Evolutionary conservation across 1,140 invertebrate genomes (phyloP), one percentile per base, ranked within the genome.

Genomic region (Drosophila funebris): DNA sequence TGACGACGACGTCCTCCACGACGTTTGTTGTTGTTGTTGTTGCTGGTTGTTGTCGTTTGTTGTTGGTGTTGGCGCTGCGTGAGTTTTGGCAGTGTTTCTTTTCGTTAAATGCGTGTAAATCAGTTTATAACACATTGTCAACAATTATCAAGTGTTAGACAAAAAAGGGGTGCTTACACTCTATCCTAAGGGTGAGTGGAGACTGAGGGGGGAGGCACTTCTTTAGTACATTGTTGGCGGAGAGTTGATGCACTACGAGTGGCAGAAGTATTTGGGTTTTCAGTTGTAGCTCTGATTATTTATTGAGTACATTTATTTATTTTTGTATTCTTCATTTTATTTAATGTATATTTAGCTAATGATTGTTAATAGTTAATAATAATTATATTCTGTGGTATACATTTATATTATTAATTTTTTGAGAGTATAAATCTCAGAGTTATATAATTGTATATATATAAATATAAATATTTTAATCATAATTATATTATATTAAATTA

Each of bases 121-220:
- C 82, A 87, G 82, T 87, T 87, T 87, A 87, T 88, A 87, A 87
- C 82, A 87, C 82, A 87, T 87, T 87, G 82, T 87, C 82, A 88
- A 87, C 82, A 87, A 87, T 87, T 87, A 87, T 87, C 71, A 82
- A 87, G 69, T 85, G 77, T 81, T 84, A 20, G 58, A 9, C 53
- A 57, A 52, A 27, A 46, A 33, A 27, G 53, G 29, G 41, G 60
- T 48, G 57, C 56, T 57, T 43, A 31, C 33, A 36, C 11, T 36
- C 4, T 13, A 11, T 2, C 33, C 13, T 13, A 13, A 4, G 2
- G 33, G 9, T 11, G 33, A 0, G 9, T 2, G n/a, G 3, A 1
- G 0, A n/a, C 33, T 11, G 33, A n/a, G 31, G 3, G 33, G 33
- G 33, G 33, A 13, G 33, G 11, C 4, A 36, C 11, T 13, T 13